Conservation (phyloP, 2,888 invertebrate species). For the Archaeoteleia sp. region DNA sequence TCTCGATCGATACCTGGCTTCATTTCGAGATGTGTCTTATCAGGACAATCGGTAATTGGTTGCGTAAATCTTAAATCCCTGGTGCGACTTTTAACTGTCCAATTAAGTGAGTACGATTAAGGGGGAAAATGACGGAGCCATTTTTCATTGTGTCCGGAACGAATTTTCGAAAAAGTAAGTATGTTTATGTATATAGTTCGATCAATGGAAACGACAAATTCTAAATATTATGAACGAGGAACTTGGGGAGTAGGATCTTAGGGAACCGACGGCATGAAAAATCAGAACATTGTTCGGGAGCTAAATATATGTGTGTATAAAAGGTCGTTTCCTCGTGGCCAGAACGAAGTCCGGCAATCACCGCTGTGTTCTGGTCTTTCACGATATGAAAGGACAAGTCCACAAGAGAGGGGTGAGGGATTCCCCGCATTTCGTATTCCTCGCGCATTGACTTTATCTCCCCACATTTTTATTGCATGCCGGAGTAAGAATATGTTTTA, state of each 20-base stretch:
- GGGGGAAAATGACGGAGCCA: constrained; percentile 14
- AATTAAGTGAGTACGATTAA: too few relatives aligned
- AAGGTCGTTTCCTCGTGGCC: constrained; percentile 51
- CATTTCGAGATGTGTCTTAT: constrained; percentile 6
- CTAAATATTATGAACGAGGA: constrained; percentile 58
- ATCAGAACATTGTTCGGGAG: constrained; percentile 59
- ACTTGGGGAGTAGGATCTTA: constrained; percentile 35
- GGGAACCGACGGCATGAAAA: constrained; percentile 60
- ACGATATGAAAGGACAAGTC: constrained; percentile 52
- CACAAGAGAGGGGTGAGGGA: constrained; percentile 47
- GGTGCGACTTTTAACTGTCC: too few relatives aligned
- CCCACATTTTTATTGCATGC: constrained; percentile 71
- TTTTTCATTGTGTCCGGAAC: too few relatives aligned
- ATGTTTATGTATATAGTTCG: constrained; percentile 18
- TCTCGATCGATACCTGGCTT: constrained; percentile 36
- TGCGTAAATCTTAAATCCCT: neutral
- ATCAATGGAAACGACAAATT: constrained; percentile 58
- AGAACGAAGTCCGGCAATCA: constrained; percentile 61
- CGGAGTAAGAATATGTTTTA: constrained; percentile 72
- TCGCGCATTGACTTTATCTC: constrained; percentile 71
- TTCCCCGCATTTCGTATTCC: constrained; percentile 71
- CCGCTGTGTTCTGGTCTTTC: constrained; percentile 48
- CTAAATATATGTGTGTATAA: constrained; percentile 52
- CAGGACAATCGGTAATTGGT: neutral
- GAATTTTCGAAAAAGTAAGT: constrained; percentile 12